These are phyloP conservation scores for Pseudachorutes palmiensis DNA, from an alignment of 1,140 invertebrate genomes.

Conservation along the genomic window DNA sequence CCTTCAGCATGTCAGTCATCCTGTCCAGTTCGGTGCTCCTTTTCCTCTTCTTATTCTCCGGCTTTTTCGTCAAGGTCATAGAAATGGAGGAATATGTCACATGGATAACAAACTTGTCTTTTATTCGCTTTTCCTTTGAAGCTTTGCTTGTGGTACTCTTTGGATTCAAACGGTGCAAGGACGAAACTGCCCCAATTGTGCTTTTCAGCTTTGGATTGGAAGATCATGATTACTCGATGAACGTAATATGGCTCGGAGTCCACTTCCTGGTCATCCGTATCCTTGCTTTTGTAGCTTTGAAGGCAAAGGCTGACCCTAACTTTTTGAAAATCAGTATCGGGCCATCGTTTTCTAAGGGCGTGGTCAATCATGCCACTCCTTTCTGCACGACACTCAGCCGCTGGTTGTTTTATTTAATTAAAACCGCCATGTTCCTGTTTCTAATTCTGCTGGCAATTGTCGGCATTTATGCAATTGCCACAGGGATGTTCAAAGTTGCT, in stretches of 20 bases:
- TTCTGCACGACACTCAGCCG: too few species aligned
- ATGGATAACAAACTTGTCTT: slow-evolving; percentile 19
- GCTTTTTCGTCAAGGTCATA: slow-evolving; percentile 19
- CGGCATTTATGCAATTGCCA: too few species aligned
- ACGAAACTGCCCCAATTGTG: not conserved
- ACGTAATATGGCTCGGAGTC: not conserved
- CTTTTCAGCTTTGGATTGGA: slow-evolving; percentile 13
- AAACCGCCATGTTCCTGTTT: too few species aligned
- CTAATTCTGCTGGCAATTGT: too few species aligned
- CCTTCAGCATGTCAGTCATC: slow-evolving; percentile 17
- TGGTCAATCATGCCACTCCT: too few species aligned
- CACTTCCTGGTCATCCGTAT: slow-evolving; percentile 2
- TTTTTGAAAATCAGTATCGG: too few species aligned
- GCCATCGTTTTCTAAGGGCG: too few species aligned
- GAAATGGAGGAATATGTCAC: slow-evolving; percentile 12
- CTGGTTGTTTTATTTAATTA: too few species aligned
- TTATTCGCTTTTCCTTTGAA: slow-evolving; percentile 23
- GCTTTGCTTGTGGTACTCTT: slow-evolving; percentile 14
- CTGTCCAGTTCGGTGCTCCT: slow-evolving; percentile 15
- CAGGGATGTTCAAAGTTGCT: too few species aligned
- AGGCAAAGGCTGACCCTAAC: slow-evolving; percentile 11
- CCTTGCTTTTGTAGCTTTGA: slow-evolving; percentile 10
- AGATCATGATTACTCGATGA: slow-evolving; percentile 2
- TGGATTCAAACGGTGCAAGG: slow-evolving; percentile 10
- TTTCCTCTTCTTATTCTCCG: slow-evolving; percentile 21